A percentile compares a stretch with the other conserved stretches of the same genome.
These are phyloP conservation scores for Bathynomus jamesi DNA, from an alignment of 1,140 invertebrate species.

Conservation along the genomic window DNA sequence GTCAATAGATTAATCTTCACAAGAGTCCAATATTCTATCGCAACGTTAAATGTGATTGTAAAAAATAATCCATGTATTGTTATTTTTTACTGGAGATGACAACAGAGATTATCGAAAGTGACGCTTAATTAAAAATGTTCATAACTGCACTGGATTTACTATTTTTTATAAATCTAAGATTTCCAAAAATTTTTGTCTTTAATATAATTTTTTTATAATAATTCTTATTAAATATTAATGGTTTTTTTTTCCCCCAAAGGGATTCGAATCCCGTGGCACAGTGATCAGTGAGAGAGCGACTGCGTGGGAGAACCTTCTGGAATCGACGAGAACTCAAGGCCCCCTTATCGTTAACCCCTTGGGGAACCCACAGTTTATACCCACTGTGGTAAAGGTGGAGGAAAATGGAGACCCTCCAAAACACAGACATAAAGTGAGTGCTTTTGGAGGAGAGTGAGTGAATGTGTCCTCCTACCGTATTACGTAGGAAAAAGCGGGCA, in stretches of 20 bases:
- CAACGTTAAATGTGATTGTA: neutral
- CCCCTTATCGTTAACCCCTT: constrained; percentile 62
- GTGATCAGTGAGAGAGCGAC: constrained; percentile 63
- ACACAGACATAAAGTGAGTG: constrained; percentile 13
- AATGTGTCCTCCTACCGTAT: too few relatives aligned
- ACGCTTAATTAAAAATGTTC: neutral
- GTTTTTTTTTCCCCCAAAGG: too few relatives aligned
- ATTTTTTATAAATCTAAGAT: too few relatives aligned
- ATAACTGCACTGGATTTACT: neutral
- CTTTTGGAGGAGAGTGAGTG: too few relatives aligned
- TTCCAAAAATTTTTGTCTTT: too few relatives aligned
- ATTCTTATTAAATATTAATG: too few relatives aligned
- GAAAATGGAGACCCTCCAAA: constrained; percentile 7
- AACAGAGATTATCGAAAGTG: neutral
- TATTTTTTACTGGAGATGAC: neutral
- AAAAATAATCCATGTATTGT: neutral
- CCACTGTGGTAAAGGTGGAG: constrained; percentile 12
- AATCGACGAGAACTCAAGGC: constrained; percentile 60
- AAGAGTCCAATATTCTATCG: neutral
- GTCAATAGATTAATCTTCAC: neutral
- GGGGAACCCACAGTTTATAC: neutral
- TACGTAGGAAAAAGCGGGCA: too few relatives aligned
- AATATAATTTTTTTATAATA: too few relatives aligned
- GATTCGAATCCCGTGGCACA: constrained; percentile 87
- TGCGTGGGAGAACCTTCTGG: constrained; percentile 72